Evolutionary conservation across 2,888 invertebrate species (phyloP).

Genomic region (Molanna angustata): DNA sequence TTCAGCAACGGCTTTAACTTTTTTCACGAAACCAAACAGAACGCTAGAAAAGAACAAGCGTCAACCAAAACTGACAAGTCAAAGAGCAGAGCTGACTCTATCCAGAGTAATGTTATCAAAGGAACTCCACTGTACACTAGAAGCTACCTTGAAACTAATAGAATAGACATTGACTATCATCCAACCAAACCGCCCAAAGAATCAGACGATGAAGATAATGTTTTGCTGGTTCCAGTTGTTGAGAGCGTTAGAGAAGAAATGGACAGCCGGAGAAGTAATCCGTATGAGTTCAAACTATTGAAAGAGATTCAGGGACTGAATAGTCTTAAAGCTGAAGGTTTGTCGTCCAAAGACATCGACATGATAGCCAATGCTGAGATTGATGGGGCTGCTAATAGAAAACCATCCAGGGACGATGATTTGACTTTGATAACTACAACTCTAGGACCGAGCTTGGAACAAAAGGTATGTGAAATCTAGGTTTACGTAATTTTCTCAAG

Average conservation of each 20-base stretch:
- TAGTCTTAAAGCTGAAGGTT: conserved; percentile 50
- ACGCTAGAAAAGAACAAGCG: conserved; percentile 1
- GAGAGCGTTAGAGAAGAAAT: conserved; percentile 22
- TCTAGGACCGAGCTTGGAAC: conserved; percentile 64
- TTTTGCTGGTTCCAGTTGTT: conserved; percentile 21
- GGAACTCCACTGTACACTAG: conserved; percentile 30
- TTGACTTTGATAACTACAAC: conserved; percentile 46
- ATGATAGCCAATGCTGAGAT: conserved; percentile 45
- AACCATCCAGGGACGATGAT: conserved; percentile 36
- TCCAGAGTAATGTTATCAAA: conserved; percentile 16
- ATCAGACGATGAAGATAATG: conserved; percentile 14
- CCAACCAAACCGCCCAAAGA: conserved; percentile 12
- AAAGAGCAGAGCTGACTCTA: conserved; percentile 1
- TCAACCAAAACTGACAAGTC: background rate
- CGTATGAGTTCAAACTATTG: conserved; percentile 45
- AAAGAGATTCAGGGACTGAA: conserved; percentile 48
- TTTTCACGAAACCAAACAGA: conserved; percentile 10
- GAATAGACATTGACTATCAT: conserved; percentile 10
- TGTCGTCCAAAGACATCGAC: conserved; percentile 47
- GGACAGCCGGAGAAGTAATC: conserved; percentile 33
- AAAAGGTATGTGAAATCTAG: too few relatives aligned
- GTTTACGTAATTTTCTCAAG: too few relatives aligned
- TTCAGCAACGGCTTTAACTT: conserved; percentile 13
- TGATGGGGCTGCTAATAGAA: conserved; percentile 33
- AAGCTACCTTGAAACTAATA: conserved; percentile 8